phyloP scores from a whole-genome alignment of 2,888 invertebrate genomes.

The Barypeithes pellucidus region DNA sequence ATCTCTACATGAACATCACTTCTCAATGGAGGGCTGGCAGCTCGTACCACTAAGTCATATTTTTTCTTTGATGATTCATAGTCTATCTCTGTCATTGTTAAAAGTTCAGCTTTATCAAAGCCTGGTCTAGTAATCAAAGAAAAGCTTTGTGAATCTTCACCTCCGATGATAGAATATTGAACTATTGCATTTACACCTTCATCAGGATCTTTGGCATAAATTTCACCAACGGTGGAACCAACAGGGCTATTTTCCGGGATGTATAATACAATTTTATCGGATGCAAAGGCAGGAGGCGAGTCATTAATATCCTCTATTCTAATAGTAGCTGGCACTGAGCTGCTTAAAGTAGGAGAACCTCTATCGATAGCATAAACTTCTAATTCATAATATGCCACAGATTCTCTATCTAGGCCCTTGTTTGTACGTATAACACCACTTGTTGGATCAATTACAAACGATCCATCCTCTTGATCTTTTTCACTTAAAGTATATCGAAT shows the following conservation, averaged over 20 bases:
- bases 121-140: constrained; percentile 86
- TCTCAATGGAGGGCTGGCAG: constrained; percentile 91
- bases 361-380: constrained; percentile 92
- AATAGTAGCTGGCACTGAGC: constrained; percentile 81
- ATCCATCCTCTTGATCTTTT: constrained; percentile 86
- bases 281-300: constrained; percentile 88
- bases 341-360: constrained; percentile 75
- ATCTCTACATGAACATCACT: constrained; percentile 92
- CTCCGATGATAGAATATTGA: constrained; percentile 95
- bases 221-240: constrained; percentile 93
- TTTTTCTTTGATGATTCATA: constrained; percentile 95
- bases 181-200: constrained; percentile 93
- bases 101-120: constrained; percentile 88
- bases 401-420: constrained; percentile 92
- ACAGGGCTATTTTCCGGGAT: constrained; percentile 97
- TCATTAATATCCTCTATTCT: constrained; percentile 92
- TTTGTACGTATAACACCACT: constrained; percentile 94
- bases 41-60: constrained; percentile 90
- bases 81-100: constrained; percentile 93
- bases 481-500: constrained; percentile 85
- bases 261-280: constrained; percentile 89
- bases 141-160: constrained; percentile 92
- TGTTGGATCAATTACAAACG: constrained; percentile 93
- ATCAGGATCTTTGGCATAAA: constrained; percentile 93
- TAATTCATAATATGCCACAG: constrained; percentile 87